Evolutionary conservation across 2,797 vertebrate species (phyloP), one percentile per base, ranked within the genome.

Genomic region (Falco columbarius): DNA sequence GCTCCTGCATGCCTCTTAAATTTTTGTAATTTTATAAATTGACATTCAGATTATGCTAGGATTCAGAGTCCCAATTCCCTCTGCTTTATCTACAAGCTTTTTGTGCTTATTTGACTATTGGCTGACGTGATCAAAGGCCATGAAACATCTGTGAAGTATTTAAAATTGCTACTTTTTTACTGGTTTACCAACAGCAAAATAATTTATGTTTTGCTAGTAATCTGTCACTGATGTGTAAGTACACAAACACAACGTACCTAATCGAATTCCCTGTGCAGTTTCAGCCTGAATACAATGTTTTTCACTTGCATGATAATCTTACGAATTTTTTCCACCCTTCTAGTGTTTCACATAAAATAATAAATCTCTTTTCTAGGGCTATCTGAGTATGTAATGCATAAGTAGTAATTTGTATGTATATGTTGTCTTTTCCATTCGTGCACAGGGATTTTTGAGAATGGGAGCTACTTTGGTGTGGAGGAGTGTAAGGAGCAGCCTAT

Each of bases 401-500:
- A 88, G 14, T 62, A 29, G 6, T 63, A 67, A 61, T 70, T 86
- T 88, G 10, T 24, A 36, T 32, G 18, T 47, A 3, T 70, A 7
- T 76, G 14, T 91, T 79, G 16, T 51, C 7, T 75, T 83, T 74
- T 81, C 54, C 12, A 14, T 86, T 93, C 11, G 42, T 14, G 27
- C 27, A 20, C 20, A 46, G 42, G 26, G 46, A 63, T 89, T 86
- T 86, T 81, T 85, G 18, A 75, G 38, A 84, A 21, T 10, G 47
- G 34, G 30, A 93, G 26, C 21, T 75, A 4, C 26, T 84, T 42
- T 79, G 13, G 5, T 75, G 44, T 51, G 21, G 22, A 83, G 23
- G 24, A 77, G 1, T 38, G 2, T 36, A 22, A 79, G 6, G 8
- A 5, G 52, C 6, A 6, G 6, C 36, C 32, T 1, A 0, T 12